Base-by-base conservation (phyloP, 2,113 vertebrate genomes). In the Lophochroa leadbeateri region DNA sequence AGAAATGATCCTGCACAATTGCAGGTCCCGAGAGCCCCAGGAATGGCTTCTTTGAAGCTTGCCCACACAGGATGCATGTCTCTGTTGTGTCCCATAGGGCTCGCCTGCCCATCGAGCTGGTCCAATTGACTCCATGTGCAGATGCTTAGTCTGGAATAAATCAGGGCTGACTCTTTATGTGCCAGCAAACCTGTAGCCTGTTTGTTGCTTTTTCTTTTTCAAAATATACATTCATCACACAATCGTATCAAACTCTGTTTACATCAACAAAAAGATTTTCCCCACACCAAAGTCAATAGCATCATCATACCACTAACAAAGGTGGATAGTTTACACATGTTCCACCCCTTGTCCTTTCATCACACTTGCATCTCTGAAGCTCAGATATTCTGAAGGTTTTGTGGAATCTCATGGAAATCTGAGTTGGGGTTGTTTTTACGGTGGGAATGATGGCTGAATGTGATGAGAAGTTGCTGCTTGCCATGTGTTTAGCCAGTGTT, bases 31-130 rank as follows among this genome's bases (percentile, higher is more conserved):
- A 53, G 53, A 91, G 39, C 67, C 89, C 41, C 77, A 68, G 92
- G 49, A 91, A 65, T 29, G 18, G 23, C 46, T 94, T 82, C 44
- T 96, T 89, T 92, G 96, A 92, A 82, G 41, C 13, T 88, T 96
- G 72, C 91, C 86, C 77, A 77, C 91, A 89, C 90, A 89, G 86
- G 86, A 44, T 21, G 57, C 11, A 2, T 82, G 21, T 83, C 29
- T 82, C 69, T 82, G 29, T 52, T 60, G 44, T 70, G 18, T 84
- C 90, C 88, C 27, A 2, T 19, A 50, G 69, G 18, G 23, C 65
- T 92, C 0, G 7, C 49, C 83, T 84, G 55, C 71, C 46, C 1
- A 0, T 77, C 63, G 49, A 96, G 67, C 79, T 86, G 82, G 52
- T 74, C 50, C 0, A 1, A 18, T 83, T 88, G 80, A 78, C 69